A percentile compares a stretch with the other conserved stretches of the same genome.
Conservation (phyloP, 2,888 invertebrate genomes). For the Brenthis ino region DNA sequence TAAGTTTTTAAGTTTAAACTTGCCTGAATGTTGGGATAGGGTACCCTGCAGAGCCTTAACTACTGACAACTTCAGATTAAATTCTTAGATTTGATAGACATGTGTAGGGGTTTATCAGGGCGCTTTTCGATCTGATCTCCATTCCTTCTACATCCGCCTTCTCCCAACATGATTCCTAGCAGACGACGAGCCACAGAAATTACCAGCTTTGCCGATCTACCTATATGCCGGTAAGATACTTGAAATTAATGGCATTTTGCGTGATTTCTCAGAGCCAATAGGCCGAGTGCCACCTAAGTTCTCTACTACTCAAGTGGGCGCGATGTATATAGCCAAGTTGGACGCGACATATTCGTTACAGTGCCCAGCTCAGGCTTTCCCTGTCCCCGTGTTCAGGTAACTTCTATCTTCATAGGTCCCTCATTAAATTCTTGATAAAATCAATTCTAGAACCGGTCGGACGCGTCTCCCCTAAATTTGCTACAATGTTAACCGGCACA, state of each 20-base stretch:
- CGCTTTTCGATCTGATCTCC: conserved; percentile 39
- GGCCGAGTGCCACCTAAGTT: conserved; percentile 73
- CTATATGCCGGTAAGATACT: conserved; percentile 86
- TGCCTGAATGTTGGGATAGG: conserved; percentile 99
- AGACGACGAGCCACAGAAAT: conserved; percentile 81
- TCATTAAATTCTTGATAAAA: conserved; percentile 34
- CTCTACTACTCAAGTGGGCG: conserved; percentile 73
- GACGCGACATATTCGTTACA: conserved; percentile 81
- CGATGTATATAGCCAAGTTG: conserved; percentile 82
- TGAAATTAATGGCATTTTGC: conserved; percentile 58
- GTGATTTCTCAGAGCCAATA: conserved; percentile 70
- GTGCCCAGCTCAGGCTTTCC: conserved; percentile 87
- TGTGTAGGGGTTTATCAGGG: conserved; percentile 45
- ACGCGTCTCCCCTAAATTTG: conserved; percentile 81
- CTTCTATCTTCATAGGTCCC: conserved; percentile 45
- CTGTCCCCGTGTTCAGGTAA: conserved; percentile 78
- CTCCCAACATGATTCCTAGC: conserved; percentile 83
- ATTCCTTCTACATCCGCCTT: conserved; percentile 69
- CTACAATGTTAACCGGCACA: conserved; percentile 76
- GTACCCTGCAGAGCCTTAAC: conserved; percentile 89
- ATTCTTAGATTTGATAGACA: conserved; percentile 26
- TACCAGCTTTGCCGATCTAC: conserved; percentile 82
- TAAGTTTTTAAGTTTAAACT: conserved; percentile 54
- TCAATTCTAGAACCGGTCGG: conserved; percentile 52
- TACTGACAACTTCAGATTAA: conserved; percentile 4